Evolutionary conservation across 2,888 invertebrate genomes (phyloP).

Genomic region (Chymomyza caudatula): DNA sequence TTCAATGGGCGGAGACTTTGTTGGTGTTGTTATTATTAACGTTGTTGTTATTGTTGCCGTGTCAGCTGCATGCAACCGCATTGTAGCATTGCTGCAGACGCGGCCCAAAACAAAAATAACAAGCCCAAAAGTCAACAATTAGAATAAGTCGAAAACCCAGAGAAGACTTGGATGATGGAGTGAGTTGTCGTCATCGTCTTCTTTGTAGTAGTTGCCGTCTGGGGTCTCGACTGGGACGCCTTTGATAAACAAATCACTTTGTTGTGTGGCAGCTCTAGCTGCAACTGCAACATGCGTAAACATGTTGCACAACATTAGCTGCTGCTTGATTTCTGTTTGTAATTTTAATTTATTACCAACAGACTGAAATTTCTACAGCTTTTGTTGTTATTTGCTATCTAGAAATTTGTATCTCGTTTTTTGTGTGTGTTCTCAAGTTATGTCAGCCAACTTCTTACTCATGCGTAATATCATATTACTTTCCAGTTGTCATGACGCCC

Average conservation of each 20-base stretch:
- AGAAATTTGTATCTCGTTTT: conserved; percentile 33
- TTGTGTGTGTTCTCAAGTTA: conserved; percentile 1
- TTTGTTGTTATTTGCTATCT: conserved; percentile 26
- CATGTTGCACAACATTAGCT: not conserved
- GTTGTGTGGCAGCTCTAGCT: conserved; percentile 3
- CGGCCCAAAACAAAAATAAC: not conserved
- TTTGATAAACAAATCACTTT: conserved; percentile 21
- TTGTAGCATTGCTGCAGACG: conserved; percentile 1
- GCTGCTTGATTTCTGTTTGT: conserved; percentile 9
- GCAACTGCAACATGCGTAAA: not conserved
- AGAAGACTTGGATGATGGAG: not conserved
- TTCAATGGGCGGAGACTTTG: not conserved
- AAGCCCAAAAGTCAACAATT: conserved; percentile 2
- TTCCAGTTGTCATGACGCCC: not conserved
- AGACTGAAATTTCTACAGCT: conserved; percentile 7
- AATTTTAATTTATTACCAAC: conserved; percentile 5
- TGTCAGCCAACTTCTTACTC: conserved; percentile 22
- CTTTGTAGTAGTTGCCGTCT: not conserved
- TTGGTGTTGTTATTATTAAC: not conserved
- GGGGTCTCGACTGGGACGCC: conserved; percentile 1
- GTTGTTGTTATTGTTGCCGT: conserved; percentile 1
- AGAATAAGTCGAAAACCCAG: conserved; percentile 1
- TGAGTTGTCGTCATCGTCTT: not conserved
- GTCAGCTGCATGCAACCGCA: not conserved
- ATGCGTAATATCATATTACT: conserved; percentile 35